These are phyloP conservation scores for Aramus guarauna DNA, from an alignment of 2,113 vertebrate genomes.

Conservation along the genomic window DNA sequence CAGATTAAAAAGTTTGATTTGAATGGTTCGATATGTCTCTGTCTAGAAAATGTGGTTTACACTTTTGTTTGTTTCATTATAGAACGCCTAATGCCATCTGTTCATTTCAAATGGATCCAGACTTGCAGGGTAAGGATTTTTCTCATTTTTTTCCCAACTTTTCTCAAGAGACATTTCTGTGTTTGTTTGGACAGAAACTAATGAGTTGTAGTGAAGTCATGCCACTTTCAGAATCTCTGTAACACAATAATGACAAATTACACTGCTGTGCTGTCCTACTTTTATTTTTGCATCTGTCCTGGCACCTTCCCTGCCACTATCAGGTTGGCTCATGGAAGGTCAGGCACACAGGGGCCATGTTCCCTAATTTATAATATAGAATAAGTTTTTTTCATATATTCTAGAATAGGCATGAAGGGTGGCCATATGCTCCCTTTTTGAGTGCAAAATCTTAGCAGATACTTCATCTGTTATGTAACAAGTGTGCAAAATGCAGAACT, in stretches of 20 bases:
- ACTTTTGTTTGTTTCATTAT: slow-evolving; percentile 20
- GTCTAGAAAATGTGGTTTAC: neutral
- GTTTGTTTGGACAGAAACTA: neutral
- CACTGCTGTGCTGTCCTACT: neutral
- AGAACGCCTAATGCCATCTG: slow-evolving; percentile 1
- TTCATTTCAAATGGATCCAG: slow-evolving; percentile 54
- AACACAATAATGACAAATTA: neutral
- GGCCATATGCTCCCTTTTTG: neutral
- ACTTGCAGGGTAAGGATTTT: slow-evolving; percentile 60
- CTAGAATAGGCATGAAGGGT: neutral
- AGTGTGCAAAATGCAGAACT: neutral
- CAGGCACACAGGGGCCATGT: neutral
- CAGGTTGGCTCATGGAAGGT: neutral
- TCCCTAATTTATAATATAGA: neutral
- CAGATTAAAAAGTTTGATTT: slow-evolving; percentile 15
- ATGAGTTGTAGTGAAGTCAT: neutral
- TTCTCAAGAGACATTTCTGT: neutral
- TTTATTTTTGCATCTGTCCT: neutral
- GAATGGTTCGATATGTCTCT: neutral
- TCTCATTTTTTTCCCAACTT: neutral
- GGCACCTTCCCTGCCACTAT: neutral
- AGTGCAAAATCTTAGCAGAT: neutral
- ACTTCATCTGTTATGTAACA: neutral
- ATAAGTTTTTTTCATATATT: neutral
- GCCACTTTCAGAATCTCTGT: neutral